A percentile compares a stretch with the other conserved stretches of the same genome.
Conservation (phyloP, 2,113 vertebrate genomes). For the Gobius niger region DNA sequence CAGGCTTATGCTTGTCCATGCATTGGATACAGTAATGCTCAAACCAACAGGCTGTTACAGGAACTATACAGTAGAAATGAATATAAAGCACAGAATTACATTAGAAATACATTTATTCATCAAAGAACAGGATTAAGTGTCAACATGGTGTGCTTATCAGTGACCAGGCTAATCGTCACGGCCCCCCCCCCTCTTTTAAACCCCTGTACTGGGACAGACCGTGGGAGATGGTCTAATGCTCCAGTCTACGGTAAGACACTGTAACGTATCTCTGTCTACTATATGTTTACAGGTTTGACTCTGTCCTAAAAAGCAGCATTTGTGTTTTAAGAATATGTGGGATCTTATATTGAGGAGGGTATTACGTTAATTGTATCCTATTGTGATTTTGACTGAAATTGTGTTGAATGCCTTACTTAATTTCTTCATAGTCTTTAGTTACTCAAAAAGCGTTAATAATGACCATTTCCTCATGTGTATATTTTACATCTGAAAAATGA, state of each 20-base stretch:
- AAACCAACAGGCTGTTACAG: not conserved
- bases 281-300: too few relatives aligned
- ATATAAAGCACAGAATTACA: constrained; percentile 3
- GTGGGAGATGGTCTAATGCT: not conserved
- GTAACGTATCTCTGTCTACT: not conserved
- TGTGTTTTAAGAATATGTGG: too few relatives aligned
- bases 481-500: constrained; percentile 3
- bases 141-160: not conserved
- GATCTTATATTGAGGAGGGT: too few relatives aligned
- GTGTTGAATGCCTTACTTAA: too few relatives aligned
- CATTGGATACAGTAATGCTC: not conserved
- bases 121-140: not conserved
- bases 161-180: not conserved
- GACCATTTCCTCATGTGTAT: constrained; percentile 5
- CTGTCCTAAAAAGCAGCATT: too few relatives aligned
- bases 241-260: not conserved
- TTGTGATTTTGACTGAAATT: too few relatives aligned
- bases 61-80: not conserved
- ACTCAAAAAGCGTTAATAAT: not conserved
- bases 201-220: not conserved
- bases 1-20: not conserved
- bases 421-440: too few relatives aligned
- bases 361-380: too few relatives aligned
- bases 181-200: not conserved
- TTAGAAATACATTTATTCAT: constrained; percentile 1